phyloP scores from a whole-genome alignment of 2,888 invertebrate genomes.

The Temnothorax unifasciatus region DNA sequence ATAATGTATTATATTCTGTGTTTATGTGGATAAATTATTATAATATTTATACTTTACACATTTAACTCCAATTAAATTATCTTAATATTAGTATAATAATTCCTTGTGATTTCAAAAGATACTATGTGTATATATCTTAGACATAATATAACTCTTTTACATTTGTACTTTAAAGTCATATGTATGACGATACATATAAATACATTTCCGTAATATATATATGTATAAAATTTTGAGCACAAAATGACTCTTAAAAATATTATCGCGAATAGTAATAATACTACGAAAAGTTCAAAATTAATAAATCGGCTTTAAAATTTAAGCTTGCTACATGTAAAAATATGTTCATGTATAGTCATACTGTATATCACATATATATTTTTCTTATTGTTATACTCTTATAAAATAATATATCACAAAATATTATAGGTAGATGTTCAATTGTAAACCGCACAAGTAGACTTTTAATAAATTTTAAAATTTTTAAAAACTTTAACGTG shows the following conservation, averaged over 20 bases:
- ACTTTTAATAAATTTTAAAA: constrained; percentile 9
- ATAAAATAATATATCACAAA: constrained; percentile 28
- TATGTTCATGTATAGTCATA: background rate
- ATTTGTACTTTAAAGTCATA: background rate
- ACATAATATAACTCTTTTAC: background rate
- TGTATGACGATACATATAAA: background rate
- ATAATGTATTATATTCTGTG: background rate
- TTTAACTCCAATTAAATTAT: background rate
- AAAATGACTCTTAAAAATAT: background rate
- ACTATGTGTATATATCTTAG: background rate
- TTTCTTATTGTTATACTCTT: background rate
- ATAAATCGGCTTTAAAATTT: background rate
- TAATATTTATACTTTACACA: background rate
- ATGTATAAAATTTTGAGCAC: background rate
- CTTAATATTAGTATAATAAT: background rate
- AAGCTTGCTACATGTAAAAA: background rate
- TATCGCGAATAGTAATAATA: background rate
- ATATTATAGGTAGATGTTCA: constrained; percentile 1
- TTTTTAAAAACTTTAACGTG: background rate
- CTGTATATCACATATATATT: background rate
- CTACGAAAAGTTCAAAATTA: background rate
- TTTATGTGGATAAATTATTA: background rate
- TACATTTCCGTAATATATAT: background rate
- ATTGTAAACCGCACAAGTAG: background rate
- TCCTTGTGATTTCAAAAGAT: background rate